A percentile compares a stretch with the other conserved stretches of the same genome.
These are phyloP conservation scores for Camarhynchus parvulus DNA, from an alignment of 2,113 vertebrate genomes.

Conservation along the genomic window DNA sequence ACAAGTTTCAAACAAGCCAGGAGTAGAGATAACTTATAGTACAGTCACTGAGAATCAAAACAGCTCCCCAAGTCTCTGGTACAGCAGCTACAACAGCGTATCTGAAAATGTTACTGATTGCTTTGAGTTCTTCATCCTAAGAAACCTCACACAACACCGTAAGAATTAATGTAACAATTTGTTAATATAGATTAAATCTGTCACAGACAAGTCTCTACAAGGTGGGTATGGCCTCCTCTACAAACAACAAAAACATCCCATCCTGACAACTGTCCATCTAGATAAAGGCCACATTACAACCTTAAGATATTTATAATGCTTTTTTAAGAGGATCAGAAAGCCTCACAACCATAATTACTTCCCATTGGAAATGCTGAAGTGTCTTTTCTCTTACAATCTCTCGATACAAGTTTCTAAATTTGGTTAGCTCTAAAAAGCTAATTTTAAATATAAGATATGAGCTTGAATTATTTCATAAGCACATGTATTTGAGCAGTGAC, in stretches of 20 bases:
- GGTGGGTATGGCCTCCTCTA: neutral
- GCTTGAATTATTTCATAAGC: neutral
- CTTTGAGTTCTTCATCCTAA: neutral
- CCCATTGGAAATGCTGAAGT: neutral
- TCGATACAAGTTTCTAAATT: neutral
- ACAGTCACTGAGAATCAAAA: neutral
- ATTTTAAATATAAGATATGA: neutral
- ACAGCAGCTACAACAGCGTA: neutral
- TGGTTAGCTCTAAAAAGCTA: neutral
- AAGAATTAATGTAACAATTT: neutral
- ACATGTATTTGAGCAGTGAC: neutral
- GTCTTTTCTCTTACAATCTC: neutral
- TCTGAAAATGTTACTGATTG: neutral
- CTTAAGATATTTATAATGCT: neutral
- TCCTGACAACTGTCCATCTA: neutral
- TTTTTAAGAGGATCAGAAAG: neutral
- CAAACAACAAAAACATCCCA: neutral
- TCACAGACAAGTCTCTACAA: neutral
- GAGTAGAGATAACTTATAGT: neutral
- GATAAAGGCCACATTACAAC: neutral
- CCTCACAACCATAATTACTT: neutral
- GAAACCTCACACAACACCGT: neutral
- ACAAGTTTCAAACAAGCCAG: neutral
- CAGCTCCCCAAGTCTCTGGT: neutral
- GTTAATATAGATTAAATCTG: neutral